Base-by-base conservation (phyloP, 2,113 vertebrate species). In the Speoplatyrhinus poulsoni region DNA sequence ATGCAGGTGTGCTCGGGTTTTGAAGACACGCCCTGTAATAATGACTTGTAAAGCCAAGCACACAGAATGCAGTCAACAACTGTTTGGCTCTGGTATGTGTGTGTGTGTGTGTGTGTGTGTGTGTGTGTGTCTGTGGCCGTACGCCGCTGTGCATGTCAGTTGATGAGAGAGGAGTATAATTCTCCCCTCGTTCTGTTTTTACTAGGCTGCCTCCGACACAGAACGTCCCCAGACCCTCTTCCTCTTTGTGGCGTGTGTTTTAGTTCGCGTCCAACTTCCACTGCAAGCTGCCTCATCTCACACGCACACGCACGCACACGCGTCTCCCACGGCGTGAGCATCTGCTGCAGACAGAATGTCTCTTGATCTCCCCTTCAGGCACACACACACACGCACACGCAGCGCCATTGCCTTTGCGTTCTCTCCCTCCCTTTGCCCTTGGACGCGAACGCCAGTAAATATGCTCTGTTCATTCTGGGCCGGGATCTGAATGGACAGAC, bases 291-390 rank as follows among this genome's bases (percentile, higher is more conserved):
- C 75, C 78, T 76, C 70, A 11, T 12, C 58, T 67, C 69, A 57
- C 53, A 56, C 70, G 65, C 69, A 53, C 19, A 62, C 49, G n/a
- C 49, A 33, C 64, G 36, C 65, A 58, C 60, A 56, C 67, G 36
- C 56, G 65, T 65, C 75, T 81, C 82, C 71, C 47, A 59, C 65
- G 77, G 86, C 76, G 62, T 11, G 12, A 79, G 76, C 86, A 89
- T 92, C 90, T 87, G 84, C 84, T 91, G 71, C 82, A 80, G 75
- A 87, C 88, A 85, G 88, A 90, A 83, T 77, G 85, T 76, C 83
- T 79, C 81, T 77, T 73, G 62, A 75, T 76, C 66, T 12, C 0
- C 0, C 17, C 36, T 0, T 26, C 1, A 17, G 12, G n/a, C 58
- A 46, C 17, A 59, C 63, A 52, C 57, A 46, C 59, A n/a, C 36